Conservation (phyloP, 2,797 vertebrate genomes). For the Prunella strophiata region DNA sequence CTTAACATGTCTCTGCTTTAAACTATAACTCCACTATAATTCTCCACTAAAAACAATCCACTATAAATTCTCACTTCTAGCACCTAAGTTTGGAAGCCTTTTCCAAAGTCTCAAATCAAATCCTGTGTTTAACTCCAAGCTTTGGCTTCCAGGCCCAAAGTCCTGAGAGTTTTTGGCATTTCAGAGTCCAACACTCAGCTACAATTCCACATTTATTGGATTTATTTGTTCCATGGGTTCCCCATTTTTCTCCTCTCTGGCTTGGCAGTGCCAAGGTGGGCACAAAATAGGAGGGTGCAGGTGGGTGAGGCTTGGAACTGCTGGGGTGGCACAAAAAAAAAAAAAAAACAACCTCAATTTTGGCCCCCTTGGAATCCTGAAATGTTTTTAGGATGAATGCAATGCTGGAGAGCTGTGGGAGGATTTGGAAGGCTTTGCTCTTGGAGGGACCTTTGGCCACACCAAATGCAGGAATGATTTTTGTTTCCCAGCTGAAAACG, state of each 20-base stretch:
- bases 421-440: neutral
- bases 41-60: neutral
- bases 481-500: neutral
- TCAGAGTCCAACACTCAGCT: neutral
- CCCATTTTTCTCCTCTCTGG: neutral
- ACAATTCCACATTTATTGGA: neutral
- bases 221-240: neutral
- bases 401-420: neutral
- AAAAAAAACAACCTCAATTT: neutral
- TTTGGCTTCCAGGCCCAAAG: neutral
- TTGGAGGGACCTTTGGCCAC: neutral
- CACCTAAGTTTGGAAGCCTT: neutral
- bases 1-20: neutral
- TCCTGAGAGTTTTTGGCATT: neutral
- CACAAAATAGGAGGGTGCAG: accelerated
- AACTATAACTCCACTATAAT: neutral
- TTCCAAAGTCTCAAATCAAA: neutral
- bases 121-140: neutral
- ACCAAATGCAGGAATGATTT: neutral
- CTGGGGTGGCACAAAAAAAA: neutral
- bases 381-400: neutral
- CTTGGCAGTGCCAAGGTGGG: neutral
- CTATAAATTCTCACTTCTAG: neutral
- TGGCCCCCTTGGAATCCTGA: neutral
- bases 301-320: neutral